These are phyloP conservation scores for Lichenostomus cassidix DNA, from an alignment of 2,113 vertebrate species.

Conservation along the genomic window DNA sequence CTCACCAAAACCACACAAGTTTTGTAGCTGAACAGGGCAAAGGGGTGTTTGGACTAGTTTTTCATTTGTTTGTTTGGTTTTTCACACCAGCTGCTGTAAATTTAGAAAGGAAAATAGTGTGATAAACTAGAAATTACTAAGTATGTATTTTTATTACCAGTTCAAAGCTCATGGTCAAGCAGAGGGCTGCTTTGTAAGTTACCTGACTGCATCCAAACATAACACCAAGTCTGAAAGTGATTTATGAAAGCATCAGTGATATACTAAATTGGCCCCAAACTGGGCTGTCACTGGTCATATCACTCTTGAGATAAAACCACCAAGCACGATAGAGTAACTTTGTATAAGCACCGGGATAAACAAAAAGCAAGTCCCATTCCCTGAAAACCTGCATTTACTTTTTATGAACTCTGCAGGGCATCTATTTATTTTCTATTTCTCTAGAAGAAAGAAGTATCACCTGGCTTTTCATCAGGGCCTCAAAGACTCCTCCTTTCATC, in stretches of 20 bases:
- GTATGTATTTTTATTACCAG: neutral
- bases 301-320: neutral
- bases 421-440: neutral
- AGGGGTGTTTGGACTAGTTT: neutral
- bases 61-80: neutral
- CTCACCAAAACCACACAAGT: neutral
- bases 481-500: neutral
- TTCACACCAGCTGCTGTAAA: neutral
- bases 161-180: neutral
- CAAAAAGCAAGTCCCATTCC: neutral
- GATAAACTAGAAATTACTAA: neutral
- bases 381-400: neutral
- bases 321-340: neutral
- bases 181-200: neutral
- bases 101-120: neutral
- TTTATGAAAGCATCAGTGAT: neutral
- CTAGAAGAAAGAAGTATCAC: neutral
- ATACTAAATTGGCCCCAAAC: neutral
- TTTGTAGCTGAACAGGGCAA: rapidly evolving
- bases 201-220: neutral
- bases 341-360: rapidly evolving
- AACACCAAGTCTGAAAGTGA: neutral
- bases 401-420: neutral
- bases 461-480: neutral
- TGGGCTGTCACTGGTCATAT: neutral